Evolutionary conservation across 2,888 invertebrate genomes (phyloP), one percentile per base, ranked within the genome.

Genomic region (Melanargia galathea): DNA sequence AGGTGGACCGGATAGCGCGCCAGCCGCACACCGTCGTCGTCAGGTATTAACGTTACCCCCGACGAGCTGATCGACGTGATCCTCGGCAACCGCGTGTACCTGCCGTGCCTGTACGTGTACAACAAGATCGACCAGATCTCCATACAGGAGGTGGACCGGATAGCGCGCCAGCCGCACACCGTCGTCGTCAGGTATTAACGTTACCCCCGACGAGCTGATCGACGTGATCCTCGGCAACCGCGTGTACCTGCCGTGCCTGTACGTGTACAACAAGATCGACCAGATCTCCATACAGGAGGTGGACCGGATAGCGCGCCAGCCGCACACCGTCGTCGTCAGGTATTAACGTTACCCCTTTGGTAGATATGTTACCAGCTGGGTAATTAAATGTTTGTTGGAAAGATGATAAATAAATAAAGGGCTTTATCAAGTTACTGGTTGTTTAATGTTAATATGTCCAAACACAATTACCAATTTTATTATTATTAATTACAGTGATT

Each of bases 51-150:
- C 8, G 8, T 35, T n/a, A 95, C 95, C 1, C 95, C 97, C 0
- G 99, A 99, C 86, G 99, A 99, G 80, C 93, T 99, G 77, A 99
- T 99, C 72, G 99, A 99, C 92, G 98, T 99, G 59, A 98, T 99
- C 73, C 95, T 97, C 57, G 98, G 97, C 10, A 99, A 98, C 91
- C 94, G 99, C 69, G 97, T 97, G 33, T 99, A 99, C 90, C 93
- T 99, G 81, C 98, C 99, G 60, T 99, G 99, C 85, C 88, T 99
- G 61, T 99, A 99, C 91, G 98, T 99, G 61, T 99, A 99, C 92
- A 99, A 99, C 90, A 99, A 99, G 93, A 98, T 99, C 75, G 99
- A 99, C 94, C 99, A 99, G 92, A 97, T 99, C 77, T 97, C 99
- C 57, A 98, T 99, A 71, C 99, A 99, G 88, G 99, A 99, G 92